Evolutionary conservation across 2,888 invertebrate species (phyloP).

Genomic region (Thysanoteuthis rhombus): DNA sequence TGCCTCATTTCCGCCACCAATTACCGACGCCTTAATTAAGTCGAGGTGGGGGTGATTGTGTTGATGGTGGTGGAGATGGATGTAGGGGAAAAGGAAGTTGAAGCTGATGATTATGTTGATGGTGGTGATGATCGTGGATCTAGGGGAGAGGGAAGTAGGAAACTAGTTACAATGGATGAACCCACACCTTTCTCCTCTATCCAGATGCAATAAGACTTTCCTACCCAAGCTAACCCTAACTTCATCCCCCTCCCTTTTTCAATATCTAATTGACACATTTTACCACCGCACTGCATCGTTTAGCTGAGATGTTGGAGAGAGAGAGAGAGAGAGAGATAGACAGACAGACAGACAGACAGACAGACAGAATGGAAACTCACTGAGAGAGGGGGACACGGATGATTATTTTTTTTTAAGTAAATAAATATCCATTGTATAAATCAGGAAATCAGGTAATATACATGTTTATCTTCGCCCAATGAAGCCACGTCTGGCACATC

Average conservation of each 20-base stretch:
- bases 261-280: background rate
- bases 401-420: too few species aligned
- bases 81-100: background rate
- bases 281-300: background rate
- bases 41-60: background rate
- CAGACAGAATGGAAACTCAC: background rate
- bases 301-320: background rate
- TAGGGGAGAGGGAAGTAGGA: background rate
- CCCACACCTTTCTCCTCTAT: background rate
- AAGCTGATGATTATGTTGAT: too few species aligned
- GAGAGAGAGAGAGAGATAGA: background rate
- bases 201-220: background rate
- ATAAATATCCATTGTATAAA: too few species aligned
- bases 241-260: background rate
- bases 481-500: too few species aligned
- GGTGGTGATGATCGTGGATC: too few species aligned
- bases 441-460: too few species aligned
- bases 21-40: conserved; percentile 12
- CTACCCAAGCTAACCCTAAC: too few species aligned
- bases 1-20: background rate
- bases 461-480: too few species aligned
- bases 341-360: background rate
- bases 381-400: too few species aligned
- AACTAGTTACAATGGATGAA: background rate
- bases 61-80: too few species aligned